These are phyloP conservation scores for Ellobium chinense DNA, from an alignment of 2,888 invertebrate species.

Conservation along the genomic window DNA sequence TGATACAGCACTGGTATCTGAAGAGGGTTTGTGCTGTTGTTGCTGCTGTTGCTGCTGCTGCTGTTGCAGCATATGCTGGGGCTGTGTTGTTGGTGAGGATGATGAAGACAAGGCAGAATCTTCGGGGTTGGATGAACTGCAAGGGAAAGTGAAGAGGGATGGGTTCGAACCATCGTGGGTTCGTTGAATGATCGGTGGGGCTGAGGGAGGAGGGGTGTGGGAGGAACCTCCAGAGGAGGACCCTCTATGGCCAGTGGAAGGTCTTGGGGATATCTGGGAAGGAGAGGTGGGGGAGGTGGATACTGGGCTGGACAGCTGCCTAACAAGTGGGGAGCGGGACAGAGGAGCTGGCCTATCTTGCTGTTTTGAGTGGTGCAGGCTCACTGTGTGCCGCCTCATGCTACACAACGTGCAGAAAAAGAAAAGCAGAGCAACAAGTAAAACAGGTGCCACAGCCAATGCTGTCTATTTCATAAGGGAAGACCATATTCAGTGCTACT, in stretches of 20 bases:
- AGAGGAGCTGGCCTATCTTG: background rate
- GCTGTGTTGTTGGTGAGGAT: slow-evolving; percentile 81
- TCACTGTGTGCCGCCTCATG: slow-evolving; percentile 32
- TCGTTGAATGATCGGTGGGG: slow-evolving; percentile 53
- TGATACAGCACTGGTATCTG: background rate
- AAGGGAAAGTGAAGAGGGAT: slow-evolving; percentile 63
- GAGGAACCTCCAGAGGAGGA: background rate
- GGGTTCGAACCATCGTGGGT: slow-evolving; percentile 5
- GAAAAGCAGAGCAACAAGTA: too few relatives aligned
- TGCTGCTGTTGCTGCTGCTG: slow-evolving; percentile 15
- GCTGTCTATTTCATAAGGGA: too few relatives aligned
- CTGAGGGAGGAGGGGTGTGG: slow-evolving; percentile 52
- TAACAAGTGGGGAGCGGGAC: background rate
- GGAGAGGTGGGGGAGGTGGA: slow-evolving; percentile 15
- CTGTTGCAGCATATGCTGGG: slow-evolving; percentile 79
- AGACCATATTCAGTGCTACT: too few relatives aligned
- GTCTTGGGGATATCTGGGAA: background rate
- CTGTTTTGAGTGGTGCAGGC: slow-evolving; percentile 19
- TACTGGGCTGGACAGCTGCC: slow-evolving; percentile 5
- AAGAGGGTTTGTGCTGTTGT: too few relatives aligned
- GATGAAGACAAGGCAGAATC: slow-evolving; percentile 67
- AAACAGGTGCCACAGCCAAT: too few relatives aligned
- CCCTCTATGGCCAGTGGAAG: background rate
- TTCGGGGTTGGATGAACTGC: slow-evolving; percentile 76
- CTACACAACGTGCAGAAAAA: slow-evolving; percentile 12